Base-by-base conservation (phyloP, 2,888 invertebrate genomes). In the Cheilosia soror region DNA sequence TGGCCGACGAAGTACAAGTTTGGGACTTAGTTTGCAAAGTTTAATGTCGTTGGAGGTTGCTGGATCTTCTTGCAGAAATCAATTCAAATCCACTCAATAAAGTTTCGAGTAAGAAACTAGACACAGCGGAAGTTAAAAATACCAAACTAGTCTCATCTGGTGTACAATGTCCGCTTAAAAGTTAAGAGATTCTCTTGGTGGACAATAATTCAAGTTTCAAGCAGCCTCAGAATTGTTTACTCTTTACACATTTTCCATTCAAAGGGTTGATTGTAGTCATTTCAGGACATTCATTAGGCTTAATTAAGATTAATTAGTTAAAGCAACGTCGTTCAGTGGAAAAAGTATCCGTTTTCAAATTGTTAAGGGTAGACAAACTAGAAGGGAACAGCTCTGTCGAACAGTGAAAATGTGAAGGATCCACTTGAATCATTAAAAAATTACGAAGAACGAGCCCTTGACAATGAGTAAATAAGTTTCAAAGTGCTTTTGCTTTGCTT, bases 381-480 rank as follows among this genome's bases (percentile, higher is more conserved):
- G n/a, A 13, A 44, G 13, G 4, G 33, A 49, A 33, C 47, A 3
- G 15, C 47, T 27, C 15, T 42, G 60, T 40, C 9, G 9, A 29
- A 29, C 29, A 15, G 29, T 15, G 15, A 42, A 27, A 40, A 60
- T 27, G n/a, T 33, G 25, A 66, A 71, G 44, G 57, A 63, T 42
- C 57, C 65, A 60, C 65, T 65, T 79, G 58, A 72, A 73, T 79
- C 66, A 73, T 51, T 79, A 49, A 60, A 53, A 66, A 72, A 51
- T 66, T 51, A 66, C 65, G 72, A 72, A 29, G 37, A 72, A 72
- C 58, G 79, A 73, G 49, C 44, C 31, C 60, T 73, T 9, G 33
- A 31, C 60, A 58, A 53, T 25, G 51, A 42, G 5, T 51, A 4
- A 11, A 25, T 65, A 66, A 79, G 58, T 33, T 66, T 44, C 9